Percentiles rank a stretch among this genome's conserved stretches.
These are phyloP conservation scores for Ophion obscuratus DNA, from an alignment of 2,888 invertebrate genomes.

Conservation along the genomic window DNA sequence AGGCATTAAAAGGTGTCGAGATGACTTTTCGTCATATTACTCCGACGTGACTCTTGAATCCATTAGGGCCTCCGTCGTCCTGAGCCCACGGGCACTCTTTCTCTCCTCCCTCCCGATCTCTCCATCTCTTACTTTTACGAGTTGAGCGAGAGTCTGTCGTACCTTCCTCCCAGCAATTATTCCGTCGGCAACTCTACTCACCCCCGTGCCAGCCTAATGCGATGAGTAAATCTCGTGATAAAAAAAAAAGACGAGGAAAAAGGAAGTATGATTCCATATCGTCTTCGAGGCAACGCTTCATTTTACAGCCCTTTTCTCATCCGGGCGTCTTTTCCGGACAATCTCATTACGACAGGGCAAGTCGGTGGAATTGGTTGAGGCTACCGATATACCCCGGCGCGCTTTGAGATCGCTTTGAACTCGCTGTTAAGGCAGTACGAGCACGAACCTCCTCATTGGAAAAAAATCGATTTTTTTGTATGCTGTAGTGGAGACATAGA, in stretches of 20 bases:
- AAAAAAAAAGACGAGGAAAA: slow-evolving; percentile 4
- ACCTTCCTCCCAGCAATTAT: slow-evolving; percentile 55
- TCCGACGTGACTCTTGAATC: slow-evolving; percentile 72
- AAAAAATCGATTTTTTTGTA: too few species aligned
- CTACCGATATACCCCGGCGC: slow-evolving; percentile 19
- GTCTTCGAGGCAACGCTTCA: slow-evolving; percentile 16
- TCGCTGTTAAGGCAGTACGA: too few species aligned
- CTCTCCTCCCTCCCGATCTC: slow-evolving; percentile 55
- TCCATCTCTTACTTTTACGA: slow-evolving; percentile 49
- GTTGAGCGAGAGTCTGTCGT: slow-evolving; percentile 35
- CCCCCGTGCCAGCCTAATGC: slow-evolving; percentile 51
- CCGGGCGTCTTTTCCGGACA: slow-evolving; percentile 1
- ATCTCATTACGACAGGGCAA: neutral
- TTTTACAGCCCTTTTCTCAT: slow-evolving; percentile 20
- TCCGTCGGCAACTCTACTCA: slow-evolving; percentile 53
- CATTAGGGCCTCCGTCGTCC: slow-evolving; percentile 73
- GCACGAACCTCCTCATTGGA: too few species aligned
- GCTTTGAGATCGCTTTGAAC: neutral
- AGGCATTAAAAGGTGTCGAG: slow-evolving; percentile 79
- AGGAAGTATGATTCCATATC: slow-evolving; percentile 41
- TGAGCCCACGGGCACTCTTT: slow-evolving; percentile 56
- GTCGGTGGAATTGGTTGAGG: slow-evolving; percentile 5
- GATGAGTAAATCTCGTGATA: slow-evolving; percentile 60
- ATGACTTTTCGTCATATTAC: slow-evolving; percentile 79
- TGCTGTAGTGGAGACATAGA: too few species aligned